Conservation (phyloP, 2,888 invertebrate genomes). For the Oconnorella tubifera region DNA sequence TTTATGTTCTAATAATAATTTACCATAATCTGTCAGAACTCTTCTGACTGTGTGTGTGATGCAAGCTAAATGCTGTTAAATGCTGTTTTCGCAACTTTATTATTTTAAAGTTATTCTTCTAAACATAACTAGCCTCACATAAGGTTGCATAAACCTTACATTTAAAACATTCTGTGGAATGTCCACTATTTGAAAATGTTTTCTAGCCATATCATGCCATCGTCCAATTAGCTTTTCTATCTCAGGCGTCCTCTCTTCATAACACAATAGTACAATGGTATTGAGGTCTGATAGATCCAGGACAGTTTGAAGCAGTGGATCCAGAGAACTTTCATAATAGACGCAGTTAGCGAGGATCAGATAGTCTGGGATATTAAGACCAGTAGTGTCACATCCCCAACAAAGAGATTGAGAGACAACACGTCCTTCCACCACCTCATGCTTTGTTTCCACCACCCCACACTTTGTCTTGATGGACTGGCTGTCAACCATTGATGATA, state of each 20-base stretch:
- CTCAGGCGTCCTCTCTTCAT: conserved; percentile 65
- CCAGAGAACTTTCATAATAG: conserved; percentile 56
- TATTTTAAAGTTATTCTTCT: no score
- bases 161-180: no score
- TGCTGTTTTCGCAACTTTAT: no score
- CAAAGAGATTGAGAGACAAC: conserved; percentile 62
- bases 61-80: no score
- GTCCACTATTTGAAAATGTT: conserved; percentile 54
- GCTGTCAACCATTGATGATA: background rate
- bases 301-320: conserved; percentile 65
- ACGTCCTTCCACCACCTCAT: conserved; percentile 59
- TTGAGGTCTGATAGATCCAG: conserved; percentile 58
- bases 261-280: conserved; percentile 65
- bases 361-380: conserved; percentile 39
- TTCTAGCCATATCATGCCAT: conserved; percentile 59
- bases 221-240: conserved; percentile 58
- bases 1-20: no score
- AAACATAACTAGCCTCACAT: no score
- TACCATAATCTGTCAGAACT: no score
- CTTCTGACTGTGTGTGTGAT: no score
- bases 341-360: conserved; percentile 59
- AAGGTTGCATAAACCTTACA: no score
- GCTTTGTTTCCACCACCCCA: conserved; percentile 24
- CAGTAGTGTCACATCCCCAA: conserved; percentile 62
- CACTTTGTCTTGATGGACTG: background rate